Percentiles rank a stretch among this genome's conserved stretches.
Evolutionary conservation across 2,113 vertebrate species (phyloP).

Genomic region (Planiliza haematocheilus): DNA sequence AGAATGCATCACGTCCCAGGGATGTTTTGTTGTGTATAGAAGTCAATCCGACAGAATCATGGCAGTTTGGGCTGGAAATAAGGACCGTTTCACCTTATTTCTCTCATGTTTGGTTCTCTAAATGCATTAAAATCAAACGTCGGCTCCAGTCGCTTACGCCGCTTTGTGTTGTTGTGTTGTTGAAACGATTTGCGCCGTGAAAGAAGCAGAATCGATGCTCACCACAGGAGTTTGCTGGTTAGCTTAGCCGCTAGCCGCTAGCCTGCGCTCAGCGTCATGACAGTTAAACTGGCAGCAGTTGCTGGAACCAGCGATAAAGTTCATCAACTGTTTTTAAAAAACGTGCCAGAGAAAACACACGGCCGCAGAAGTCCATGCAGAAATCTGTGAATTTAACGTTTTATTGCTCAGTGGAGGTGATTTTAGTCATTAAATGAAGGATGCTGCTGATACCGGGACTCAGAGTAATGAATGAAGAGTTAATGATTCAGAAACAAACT

Average conservation of each 20-base stretch:
- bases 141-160: rapidly evolving
- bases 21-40: constrained; percentile 62
- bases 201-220: background rate
- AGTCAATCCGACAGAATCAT: constrained; percentile 39
- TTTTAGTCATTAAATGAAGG: no score
- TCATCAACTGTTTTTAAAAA: no score
- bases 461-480: no score
- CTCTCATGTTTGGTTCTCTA: background rate
- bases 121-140: background rate
- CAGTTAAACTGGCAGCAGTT: background rate
- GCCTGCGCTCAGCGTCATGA: no score
- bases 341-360: background rate
- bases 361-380: background rate
- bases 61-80: background rate
- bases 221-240: background rate
- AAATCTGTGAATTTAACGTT: background rate
- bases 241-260: constrained; percentile 22
- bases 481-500: no score
- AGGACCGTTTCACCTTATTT: background rate
- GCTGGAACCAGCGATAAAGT: background rate
- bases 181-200: background rate
- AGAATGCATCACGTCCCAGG: constrained; percentile 33
- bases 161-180: rapidly evolving
- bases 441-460: no score
- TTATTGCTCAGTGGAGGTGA: no score